These are phyloP conservation scores for Glyphotaelius pellucidus DNA, from an alignment of 2,888 invertebrate genomes.

Conservation along the genomic window DNA sequence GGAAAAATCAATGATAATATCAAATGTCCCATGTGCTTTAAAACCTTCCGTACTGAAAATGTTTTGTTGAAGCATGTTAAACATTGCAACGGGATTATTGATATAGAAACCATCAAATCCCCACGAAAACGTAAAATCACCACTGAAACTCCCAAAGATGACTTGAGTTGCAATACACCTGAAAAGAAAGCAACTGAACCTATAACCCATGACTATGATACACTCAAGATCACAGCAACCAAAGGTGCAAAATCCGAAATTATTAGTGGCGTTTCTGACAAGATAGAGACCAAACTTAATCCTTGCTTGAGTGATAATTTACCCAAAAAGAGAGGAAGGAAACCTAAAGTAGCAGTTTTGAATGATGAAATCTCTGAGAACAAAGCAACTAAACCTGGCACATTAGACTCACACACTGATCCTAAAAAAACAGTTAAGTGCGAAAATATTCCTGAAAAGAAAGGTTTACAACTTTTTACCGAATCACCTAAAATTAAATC, in stretches of 20 bases:
- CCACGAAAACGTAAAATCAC: constrained; percentile 28
- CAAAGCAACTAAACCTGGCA: neutral
- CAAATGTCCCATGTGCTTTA: constrained; percentile 76
- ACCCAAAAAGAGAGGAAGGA: constrained; percentile 52
- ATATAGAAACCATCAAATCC: constrained; percentile 23
- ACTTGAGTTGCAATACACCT: neutral
- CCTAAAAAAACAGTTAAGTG: neutral
- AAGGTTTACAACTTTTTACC: neutral
- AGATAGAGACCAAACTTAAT: neutral
- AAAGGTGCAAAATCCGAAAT: neutral
- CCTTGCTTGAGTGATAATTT: constrained; percentile 51
- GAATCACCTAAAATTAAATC: neutral
- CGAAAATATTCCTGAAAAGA: neutral
- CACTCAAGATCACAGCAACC: neutral
- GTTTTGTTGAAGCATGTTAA: constrained; percentile 77
- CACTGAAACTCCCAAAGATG: neutral
- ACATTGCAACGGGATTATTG: constrained; percentile 73
- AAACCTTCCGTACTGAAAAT: constrained; percentile 76
- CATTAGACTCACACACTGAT: neutral
- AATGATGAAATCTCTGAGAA: constrained; percentile 25
- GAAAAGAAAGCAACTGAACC: neutral
- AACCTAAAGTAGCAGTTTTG: neutral
- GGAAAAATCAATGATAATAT: constrained; percentile 78
- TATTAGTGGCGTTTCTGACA: neutral
- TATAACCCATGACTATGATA: neutral